These are phyloP conservation scores for Semnornis frantzii DNA, from an alignment of 2,113 vertebrate genomes.

Conservation along the genomic window DNA sequence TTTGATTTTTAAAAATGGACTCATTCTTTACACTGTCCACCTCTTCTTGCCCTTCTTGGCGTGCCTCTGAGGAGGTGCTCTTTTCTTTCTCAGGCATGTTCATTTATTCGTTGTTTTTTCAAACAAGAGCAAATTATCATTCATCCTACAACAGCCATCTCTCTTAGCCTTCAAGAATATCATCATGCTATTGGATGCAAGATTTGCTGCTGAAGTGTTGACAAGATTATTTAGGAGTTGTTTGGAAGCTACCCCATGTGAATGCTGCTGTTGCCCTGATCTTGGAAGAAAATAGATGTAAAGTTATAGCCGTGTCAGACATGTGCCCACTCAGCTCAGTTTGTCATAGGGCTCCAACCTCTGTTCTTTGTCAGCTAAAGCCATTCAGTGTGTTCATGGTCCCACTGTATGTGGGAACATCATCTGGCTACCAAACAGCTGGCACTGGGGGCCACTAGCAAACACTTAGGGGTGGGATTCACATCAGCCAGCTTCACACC, in stretches of 20 bases:
- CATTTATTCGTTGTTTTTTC: not conserved
- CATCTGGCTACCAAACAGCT: not conserved
- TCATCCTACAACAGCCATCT: not conserved
- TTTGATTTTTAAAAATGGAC: not conserved
- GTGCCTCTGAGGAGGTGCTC: not conserved
- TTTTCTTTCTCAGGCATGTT: not conserved
- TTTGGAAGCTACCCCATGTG: not conserved
- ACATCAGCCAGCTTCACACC: not conserved
- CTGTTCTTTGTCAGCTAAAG: not conserved
- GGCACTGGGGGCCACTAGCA: not conserved
- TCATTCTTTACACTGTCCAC: not conserved
- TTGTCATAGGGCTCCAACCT: not conserved
- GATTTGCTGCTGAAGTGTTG: not conserved
- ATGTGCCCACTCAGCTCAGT: accelerated
- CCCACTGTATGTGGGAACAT: not conserved
- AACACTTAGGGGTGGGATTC: not conserved
- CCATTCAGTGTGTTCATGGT: not conserved
- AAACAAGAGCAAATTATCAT: not conserved
- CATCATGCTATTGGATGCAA: not conserved
- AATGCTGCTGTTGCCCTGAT: not conserved
- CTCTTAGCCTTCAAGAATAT: not conserved
- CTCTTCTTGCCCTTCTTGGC: not conserved
- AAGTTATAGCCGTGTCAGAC: not conserved
- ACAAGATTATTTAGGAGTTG: not conserved
- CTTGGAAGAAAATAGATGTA: not conserved